Percentiles rank a stretch among this genome's conserved stretches.
Conservation (phyloP, 2,888 invertebrate genomes). For the Nemurella pictetii region DNA sequence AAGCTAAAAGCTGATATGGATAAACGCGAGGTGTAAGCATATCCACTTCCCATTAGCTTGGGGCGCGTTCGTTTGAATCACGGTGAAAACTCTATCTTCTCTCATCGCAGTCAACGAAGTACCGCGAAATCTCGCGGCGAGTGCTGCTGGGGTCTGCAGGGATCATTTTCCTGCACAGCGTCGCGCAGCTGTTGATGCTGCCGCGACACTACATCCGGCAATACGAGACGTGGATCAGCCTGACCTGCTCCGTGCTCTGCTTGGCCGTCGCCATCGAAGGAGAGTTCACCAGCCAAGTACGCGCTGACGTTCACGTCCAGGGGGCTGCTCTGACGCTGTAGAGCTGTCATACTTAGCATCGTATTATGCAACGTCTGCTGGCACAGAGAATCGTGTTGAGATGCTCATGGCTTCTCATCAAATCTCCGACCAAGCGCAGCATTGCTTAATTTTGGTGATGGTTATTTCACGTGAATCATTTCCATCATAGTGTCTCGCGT, state of each 20-base stretch:
- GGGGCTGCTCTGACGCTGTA: too few relatives aligned
- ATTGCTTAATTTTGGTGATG: too few relatives aligned
- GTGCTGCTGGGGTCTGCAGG: slow-evolving; percentile 41
- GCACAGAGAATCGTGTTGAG: too few relatives aligned
- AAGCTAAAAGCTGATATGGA: too few relatives aligned
- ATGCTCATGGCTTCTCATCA: too few relatives aligned
- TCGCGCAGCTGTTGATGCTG: slow-evolving; percentile 34
- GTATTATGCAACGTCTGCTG: too few relatives aligned
- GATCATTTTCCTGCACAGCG: slow-evolving; percentile 41
- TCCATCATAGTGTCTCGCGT: too few relatives aligned
- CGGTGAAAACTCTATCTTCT: background rate
- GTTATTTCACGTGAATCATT: too few relatives aligned
- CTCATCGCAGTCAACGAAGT: background rate
- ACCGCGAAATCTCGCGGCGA: slow-evolving; percentile 25
- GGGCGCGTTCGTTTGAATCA: background rate
- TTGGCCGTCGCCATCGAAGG: slow-evolving; percentile 44
- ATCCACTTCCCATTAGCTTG: too few relatives aligned
- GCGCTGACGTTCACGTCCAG: background rate
- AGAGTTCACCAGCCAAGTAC: background rate
- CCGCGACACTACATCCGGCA: slow-evolving; percentile 49
- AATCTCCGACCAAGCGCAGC: too few relatives aligned
- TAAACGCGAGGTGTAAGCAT: too few relatives aligned
- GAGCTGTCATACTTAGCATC: too few relatives aligned
- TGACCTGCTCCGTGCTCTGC: slow-evolving; percentile 50
- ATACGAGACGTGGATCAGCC: slow-evolving; percentile 53